These are phyloP conservation scores for Anthoscopus minutus DNA, from an alignment of 2,113 vertebrate species.

Conservation along the genomic window DNA sequence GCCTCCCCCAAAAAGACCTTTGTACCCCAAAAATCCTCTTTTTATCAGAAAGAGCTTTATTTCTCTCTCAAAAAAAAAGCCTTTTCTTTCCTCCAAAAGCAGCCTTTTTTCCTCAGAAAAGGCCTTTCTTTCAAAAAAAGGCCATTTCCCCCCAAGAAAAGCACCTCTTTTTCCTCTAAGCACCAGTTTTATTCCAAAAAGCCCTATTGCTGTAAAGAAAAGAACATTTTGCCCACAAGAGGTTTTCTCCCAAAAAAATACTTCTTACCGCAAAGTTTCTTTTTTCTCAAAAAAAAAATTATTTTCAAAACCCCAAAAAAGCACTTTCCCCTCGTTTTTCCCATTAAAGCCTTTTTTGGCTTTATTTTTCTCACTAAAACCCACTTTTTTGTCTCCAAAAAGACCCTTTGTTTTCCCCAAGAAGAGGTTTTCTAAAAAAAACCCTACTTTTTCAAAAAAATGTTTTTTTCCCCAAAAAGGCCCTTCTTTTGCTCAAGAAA, in stretches of 20 bases:
- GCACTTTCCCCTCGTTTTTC: fast-evolving
- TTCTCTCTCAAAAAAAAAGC: fast-evolving
- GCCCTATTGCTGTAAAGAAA: background rate
- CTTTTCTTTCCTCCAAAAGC: background rate
- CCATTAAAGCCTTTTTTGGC: background rate
- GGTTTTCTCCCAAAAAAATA: fast-evolving
- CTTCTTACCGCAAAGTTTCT: background rate
- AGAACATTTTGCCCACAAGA: fast-evolving
- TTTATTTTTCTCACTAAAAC: background rate
- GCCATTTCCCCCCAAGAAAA: background rate
- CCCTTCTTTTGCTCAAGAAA: background rate
- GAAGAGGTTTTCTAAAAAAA: background rate
- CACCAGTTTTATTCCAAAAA: background rate
- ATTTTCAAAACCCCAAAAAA: background rate
- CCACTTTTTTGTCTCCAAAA: fast-evolving
- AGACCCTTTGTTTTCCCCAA: fast-evolving
- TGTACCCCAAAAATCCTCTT: background rate
- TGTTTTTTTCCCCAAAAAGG: fast-evolving
- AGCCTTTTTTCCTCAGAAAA: background rate
- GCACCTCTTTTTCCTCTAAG: background rate
- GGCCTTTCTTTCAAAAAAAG: background rate
- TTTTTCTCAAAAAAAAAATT: background rate
- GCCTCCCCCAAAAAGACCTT: background rate
- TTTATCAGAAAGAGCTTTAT: background rate
- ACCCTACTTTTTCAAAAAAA: background rate